These are phyloP conservation scores for Alligator sinensis DNA, from an alignment of 2,113 vertebrate species.

Conservation along the genomic window DNA sequence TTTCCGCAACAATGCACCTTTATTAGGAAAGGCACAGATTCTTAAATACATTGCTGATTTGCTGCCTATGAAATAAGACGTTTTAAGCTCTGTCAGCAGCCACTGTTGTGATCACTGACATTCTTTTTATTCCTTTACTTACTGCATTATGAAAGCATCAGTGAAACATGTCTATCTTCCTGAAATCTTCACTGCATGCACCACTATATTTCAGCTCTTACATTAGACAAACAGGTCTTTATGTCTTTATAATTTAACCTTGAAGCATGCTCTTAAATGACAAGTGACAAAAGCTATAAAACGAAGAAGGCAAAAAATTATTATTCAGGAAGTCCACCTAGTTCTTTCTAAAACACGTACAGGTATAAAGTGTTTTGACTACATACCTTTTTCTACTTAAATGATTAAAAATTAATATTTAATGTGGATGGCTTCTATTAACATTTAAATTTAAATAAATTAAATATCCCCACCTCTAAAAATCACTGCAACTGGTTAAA, in stretches of 20 bases:
- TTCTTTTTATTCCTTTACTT: conserved; percentile 48
- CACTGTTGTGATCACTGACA: conserved; percentile 37
- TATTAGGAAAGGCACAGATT: conserved; percentile 13
- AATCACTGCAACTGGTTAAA: not conserved
- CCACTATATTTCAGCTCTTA: conserved; percentile 25
- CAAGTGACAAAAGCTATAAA: not conserved
- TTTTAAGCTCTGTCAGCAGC: conserved; percentile 45
- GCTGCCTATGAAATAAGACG: conserved; percentile 36
- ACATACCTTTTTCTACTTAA: not conserved
- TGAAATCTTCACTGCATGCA: not conserved
- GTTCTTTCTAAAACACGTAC: not conserved
- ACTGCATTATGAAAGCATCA: conserved; percentile 10
- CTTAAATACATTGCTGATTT: conserved; percentile 21
- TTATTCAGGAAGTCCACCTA: not conserved
- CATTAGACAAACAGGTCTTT: not conserved
- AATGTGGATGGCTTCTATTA: not conserved
- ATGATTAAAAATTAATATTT: not conserved
- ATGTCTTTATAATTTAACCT: not conserved
- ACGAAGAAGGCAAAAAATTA: not conserved
- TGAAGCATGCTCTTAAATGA: not conserved
- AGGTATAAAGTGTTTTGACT: not conserved
- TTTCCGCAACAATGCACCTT: conserved; percentile 47
- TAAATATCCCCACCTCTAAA: not conserved
- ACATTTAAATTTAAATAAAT: not conserved
- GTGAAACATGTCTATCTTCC: not conserved